phyloP scores from a whole-genome alignment of 2,113 vertebrate species.

The Ictalurus punctatus region DNA sequence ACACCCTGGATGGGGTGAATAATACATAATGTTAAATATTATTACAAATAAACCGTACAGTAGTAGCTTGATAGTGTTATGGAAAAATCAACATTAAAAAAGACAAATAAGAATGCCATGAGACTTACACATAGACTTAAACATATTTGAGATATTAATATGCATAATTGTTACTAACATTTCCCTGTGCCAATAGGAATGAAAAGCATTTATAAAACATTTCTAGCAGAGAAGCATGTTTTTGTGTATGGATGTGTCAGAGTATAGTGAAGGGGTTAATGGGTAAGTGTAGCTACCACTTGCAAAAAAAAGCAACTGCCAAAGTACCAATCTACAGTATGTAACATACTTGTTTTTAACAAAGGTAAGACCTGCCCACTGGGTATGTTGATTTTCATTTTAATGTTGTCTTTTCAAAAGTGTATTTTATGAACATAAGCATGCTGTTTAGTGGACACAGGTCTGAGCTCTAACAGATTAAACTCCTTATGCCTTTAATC shows the following conservation, averaged over 20 bases:
- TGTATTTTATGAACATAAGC: not conserved
- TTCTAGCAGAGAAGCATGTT: not conserved
- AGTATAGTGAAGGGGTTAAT: not conserved
- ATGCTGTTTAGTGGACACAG: not conserved
- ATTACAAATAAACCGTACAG: not conserved
- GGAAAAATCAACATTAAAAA: not conserved
- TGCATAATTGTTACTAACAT: not conserved
- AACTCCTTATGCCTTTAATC: not conserved
- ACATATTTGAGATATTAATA: not conserved
- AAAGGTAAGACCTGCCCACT: not conserved
- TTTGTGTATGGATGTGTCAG: not conserved
- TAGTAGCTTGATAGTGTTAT: not conserved
- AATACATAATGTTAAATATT: not conserved
- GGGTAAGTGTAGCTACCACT: not conserved
- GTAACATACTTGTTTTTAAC: not conserved
- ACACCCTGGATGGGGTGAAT: too few species aligned
- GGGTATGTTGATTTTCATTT: not conserved
- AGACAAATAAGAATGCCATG: not conserved
- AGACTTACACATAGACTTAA: not conserved
- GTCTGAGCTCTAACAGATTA: not conserved
- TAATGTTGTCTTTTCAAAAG: not conserved
- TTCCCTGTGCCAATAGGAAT: not conserved
- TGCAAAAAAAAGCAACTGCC: not conserved
- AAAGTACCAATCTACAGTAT: not conserved
- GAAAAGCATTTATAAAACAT: not conserved